Evolutionary conservation across 1,140 invertebrate species (phyloP).

Genomic region (Drosophila mayri): DNA sequence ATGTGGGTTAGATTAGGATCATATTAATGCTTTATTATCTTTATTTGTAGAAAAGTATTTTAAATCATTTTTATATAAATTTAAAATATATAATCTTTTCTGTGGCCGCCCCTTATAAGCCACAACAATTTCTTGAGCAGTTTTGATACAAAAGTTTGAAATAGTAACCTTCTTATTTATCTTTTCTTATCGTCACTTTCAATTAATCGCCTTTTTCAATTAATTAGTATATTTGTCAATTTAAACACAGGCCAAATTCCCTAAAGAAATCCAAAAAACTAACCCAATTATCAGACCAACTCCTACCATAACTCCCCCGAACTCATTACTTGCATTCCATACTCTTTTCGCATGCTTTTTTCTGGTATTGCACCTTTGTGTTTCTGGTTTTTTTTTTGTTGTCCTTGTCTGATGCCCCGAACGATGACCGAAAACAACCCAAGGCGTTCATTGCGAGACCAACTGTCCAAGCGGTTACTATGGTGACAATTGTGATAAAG

Average conservation of each 20-base stretch:
- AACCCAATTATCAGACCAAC: conserved; percentile 3
- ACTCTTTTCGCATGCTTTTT: conserved; percentile 46
- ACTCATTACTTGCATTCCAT: conserved; percentile 19
- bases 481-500: conserved; percentile 91
- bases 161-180: neutral
- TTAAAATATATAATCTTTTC: too few relatives aligned
- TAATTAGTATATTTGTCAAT: neutral
- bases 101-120: too few relatives aligned
- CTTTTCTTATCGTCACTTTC: neutral
- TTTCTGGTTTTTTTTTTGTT: conserved; percentile 41
- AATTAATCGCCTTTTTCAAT: neutral
- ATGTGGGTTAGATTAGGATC: conserved; percentile 2
- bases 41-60: neutral
- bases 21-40: neutral
- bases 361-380: conserved; percentile 66
- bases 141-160: neutral
- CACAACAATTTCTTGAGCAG: too few relatives aligned
- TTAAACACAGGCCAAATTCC: too few relatives aligned
- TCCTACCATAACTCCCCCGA: conserved; percentile 3
- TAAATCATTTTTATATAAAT: too few relatives aligned
- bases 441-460: conserved; percentile 93
- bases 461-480: conserved; percentile 92
- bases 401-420: conserved; percentile 27
- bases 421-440: conserved; percentile 36
- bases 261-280: neutral